Base-by-base conservation (phyloP, 2,797 vertebrate genomes). In the Tauraco hartlaubi region DNA sequence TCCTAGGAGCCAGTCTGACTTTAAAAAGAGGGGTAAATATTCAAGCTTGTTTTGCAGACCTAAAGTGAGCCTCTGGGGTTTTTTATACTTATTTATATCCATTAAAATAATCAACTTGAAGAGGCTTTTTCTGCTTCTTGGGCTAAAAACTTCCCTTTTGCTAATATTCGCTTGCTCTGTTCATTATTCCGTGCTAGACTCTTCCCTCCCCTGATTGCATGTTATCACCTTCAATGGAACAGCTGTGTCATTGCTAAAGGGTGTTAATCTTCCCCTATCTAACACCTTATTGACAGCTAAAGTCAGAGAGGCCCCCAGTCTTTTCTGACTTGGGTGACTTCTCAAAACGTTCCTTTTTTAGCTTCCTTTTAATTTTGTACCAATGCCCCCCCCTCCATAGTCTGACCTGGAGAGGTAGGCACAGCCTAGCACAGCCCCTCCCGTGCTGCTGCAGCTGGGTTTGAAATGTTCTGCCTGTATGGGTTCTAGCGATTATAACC, bases 231-330 rank as follows among this genome's bases (percentile, higher is more conserved):
- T 96, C 95, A 83, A 52, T 93, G 85, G 96, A 97, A 95, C 95
- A 97, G 95, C 96, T 97, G 96, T 96, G 96, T 96, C 95, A 97
- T 90, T 81, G 80, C 94, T 96, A 95, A 96, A 96, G 95, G 88
- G 94, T 97, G 95, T 95, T 97, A 95, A 96, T 96, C 94, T 96
- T 88, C 91, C 74, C 68, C 91, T 92, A 56, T 89, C 95, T 95
- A 86, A 96, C 97, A 96, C 97, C 87, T 97, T 95, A 97, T 69
- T 95, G 96, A 97, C 95, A 96, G 97, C 85, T 83, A 78, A 68
- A 97, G 89, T 87, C 94, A 96, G 37, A 5, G 77, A 96, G 94
- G 92, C 95, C 95, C 74, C 69, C 75, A 76, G 79, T 88, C 96
- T 77, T 78, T 85, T 97, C 95, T 79, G 93, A 94, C 85, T 96